These are phyloP conservation scores for Orthosia cruda DNA, from an alignment of 2,888 invertebrate species.

Conservation along the genomic window DNA sequence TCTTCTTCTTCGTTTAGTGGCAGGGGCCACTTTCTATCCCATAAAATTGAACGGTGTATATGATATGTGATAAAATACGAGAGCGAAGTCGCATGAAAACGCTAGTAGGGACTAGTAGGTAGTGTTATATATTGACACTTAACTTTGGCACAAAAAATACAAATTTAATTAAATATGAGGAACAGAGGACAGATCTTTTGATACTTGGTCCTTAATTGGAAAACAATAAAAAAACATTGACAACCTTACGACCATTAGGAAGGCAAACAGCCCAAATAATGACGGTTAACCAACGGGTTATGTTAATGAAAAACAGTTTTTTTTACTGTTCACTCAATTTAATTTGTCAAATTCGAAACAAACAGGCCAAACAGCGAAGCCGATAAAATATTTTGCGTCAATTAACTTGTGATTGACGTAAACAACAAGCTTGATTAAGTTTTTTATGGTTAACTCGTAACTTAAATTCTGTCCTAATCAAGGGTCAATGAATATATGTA, in stretches of 20 bases:
- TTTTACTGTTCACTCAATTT: neutral
- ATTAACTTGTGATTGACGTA: conserved; percentile 7
- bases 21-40: too few species aligned
- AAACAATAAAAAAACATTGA: conserved; percentile 6
- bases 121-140: too few species aligned
- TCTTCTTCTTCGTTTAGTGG: too few species aligned
- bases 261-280: conserved; percentile 35
- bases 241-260: conserved; percentile 17
- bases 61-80: neutral
- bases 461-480: neutral
- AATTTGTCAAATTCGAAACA: conserved; percentile 19
- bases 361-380: conserved; percentile 17
- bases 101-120: too few species aligned
- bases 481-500: neutral
- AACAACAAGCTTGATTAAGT: neutral
- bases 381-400: conserved; percentile 3
- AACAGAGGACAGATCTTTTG: neutral
- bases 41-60: neutral
- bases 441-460: neutral
- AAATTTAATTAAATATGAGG: neutral
- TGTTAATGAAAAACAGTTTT: conserved; percentile 11
- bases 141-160: neutral
- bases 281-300: conserved; percentile 30
- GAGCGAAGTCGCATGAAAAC: too few species aligned
- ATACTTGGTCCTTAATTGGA: conserved; percentile 18